A percentile compares a stretch with the other conserved stretches of the same genome.
These are phyloP conservation scores for Antennarius maculatus DNA, from an alignment of 2,797 vertebrate species.

Conservation along the genomic window DNA sequence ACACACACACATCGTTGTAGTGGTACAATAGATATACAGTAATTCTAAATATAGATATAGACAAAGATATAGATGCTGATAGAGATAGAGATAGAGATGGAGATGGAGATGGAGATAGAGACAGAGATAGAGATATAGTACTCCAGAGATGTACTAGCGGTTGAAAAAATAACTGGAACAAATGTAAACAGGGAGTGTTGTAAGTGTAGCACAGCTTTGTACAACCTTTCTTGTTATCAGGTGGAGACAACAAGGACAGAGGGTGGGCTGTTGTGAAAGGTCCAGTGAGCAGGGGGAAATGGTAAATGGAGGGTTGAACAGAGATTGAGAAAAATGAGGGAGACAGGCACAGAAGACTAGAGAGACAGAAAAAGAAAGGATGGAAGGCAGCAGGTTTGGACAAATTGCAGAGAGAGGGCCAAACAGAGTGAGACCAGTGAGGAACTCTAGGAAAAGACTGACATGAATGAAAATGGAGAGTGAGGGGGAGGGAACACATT, in stretches of 20 bases:
- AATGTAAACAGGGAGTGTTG: conserved; percentile 27
- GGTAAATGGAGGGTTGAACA: conserved; percentile 42
- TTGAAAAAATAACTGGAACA: too few species aligned
- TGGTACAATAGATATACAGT: too few species aligned
- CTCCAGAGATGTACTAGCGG: too few species aligned
- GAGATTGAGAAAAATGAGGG: conserved; percentile 47
- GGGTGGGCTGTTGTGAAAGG: conserved; percentile 25
- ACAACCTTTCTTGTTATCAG: conserved; percentile 63
- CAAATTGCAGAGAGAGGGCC: conserved; percentile 31
- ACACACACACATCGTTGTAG: too few species aligned
- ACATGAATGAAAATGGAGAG: conserved; percentile 21
- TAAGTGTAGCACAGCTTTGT: conserved; percentile 42
- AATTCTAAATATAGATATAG: too few species aligned
- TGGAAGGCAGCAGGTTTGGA: conserved; percentile 19
- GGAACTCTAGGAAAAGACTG: conserved; percentile 25
- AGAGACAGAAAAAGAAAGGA: conserved; percentile 48
- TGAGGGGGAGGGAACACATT: conserved; percentile 6
- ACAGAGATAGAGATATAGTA: too few species aligned
- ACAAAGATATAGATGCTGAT: too few species aligned
- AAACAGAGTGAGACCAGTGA: conserved; percentile 37
- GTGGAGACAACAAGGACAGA: conserved; percentile 47
- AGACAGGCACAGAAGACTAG: conserved; percentile 36
- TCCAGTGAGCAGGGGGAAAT: conserved; percentile 8
- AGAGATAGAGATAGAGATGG: too few species aligned
- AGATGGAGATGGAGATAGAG: too few species aligned